Percentiles rank a stretch among this genome's conserved stretches.
Conservation (phyloP, 2,113 vertebrate genomes). For the Rissa tridactyla region DNA sequence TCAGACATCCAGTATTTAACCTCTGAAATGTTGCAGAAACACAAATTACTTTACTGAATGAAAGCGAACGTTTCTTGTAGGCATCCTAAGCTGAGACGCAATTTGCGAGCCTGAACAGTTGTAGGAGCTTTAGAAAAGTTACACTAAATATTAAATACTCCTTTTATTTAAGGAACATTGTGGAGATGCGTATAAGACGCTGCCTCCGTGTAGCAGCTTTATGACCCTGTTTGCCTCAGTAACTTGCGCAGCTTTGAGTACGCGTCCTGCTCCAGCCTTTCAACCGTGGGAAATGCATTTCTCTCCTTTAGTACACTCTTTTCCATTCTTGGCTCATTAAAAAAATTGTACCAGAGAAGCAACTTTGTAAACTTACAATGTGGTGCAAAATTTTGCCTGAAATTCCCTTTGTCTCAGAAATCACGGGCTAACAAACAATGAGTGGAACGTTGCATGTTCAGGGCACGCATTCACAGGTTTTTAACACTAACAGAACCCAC, state of each 20-base stretch:
- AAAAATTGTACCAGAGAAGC: not conserved
- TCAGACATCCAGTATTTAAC: conserved; percentile 54
- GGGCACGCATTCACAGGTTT: not conserved
- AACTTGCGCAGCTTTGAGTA: not conserved
- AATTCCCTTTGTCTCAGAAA: not conserved
- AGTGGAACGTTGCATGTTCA: not conserved
- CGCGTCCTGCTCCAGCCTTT: not conserved
- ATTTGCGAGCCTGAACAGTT: not conserved
- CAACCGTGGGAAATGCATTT: not conserved
- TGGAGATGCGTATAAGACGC: not conserved
- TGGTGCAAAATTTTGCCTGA: not conserved
- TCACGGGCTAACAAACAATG: not conserved
- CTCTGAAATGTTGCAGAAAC: conserved; percentile 39
- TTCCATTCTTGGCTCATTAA: not conserved
- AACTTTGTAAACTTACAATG: not conserved
- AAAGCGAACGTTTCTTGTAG: not conserved
- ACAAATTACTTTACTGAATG: conserved; percentile 44
- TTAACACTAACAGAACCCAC: not conserved
- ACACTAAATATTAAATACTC: not conserved
- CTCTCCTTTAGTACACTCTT: not conserved
- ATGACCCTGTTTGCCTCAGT: not conserved
- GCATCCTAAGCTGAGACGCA: not conserved
- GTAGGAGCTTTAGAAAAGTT: not conserved
- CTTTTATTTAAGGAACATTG: not conserved
- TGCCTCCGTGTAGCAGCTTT: not conserved